phyloP scores from a whole-genome alignment of 2,113 vertebrate genomes.

The Australoheros scitulus region DNA sequence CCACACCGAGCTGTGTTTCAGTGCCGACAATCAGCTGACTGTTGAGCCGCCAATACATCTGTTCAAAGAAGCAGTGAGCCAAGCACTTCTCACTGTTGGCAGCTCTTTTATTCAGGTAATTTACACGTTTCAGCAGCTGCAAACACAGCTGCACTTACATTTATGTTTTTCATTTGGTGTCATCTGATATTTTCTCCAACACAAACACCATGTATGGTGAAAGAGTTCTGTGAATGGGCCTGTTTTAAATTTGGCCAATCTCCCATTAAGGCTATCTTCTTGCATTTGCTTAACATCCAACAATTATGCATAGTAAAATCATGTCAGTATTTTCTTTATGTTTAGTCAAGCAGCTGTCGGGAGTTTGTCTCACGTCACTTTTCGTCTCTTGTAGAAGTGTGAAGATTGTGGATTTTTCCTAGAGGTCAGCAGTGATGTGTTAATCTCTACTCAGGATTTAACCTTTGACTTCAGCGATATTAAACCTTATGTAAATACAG shows the following conservation, averaged over 20 bases:
- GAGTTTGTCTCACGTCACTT: not conserved
- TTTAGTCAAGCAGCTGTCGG: not conserved
- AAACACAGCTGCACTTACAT: not conserved
- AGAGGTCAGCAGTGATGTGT: slow-evolving; percentile 32
- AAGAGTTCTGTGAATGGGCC: not conserved
- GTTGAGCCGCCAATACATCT: slow-evolving; percentile 69
- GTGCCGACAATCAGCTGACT: slow-evolving; percentile 51
- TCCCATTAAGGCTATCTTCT: not conserved
- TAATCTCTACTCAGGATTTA: slow-evolving; percentile 6
- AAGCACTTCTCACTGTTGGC: slow-evolving; percentile 55
- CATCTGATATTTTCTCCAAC: rapidly evolving
- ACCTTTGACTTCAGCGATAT: not conserved
- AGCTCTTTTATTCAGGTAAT: slow-evolving; percentile 77
- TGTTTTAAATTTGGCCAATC: not conserved
- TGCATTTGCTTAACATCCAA: not conserved
- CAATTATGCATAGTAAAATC: not conserved
- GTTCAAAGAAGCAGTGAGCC: slow-evolving; percentile 71
- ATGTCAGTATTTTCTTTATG: not conserved
- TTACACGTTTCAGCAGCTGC: not conserved
- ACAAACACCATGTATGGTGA: not conserved
- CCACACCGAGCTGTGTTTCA: slow-evolving; percentile 73
- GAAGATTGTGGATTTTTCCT: slow-evolving; percentile 64
- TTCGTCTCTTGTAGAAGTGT: slow-evolving; percentile 64
- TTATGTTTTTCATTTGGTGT: not conserved
- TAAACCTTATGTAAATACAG: not conserved